Base-by-base conservation (phyloP, 2,113 vertebrate genomes). In the Nematolebias whitei region DNA sequence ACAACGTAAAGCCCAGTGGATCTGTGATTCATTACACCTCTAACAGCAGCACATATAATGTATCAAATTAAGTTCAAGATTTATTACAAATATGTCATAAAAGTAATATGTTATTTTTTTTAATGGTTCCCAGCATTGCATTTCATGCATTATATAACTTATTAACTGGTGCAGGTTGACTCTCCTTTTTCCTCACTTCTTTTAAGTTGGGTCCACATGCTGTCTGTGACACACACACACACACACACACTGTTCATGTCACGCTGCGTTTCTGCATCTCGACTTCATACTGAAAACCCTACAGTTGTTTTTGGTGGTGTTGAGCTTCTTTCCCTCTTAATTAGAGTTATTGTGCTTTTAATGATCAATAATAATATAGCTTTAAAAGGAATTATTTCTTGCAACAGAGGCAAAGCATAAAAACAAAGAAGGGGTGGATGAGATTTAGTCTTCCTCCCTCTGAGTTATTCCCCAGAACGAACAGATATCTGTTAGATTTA, bases 211-310 rank as follows among this genome's bases (percentile, higher is more conserved):
- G 68, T 71, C 51, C 22, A 58, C 19, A 83, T 14, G 26, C 50
- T 64, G 76, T 69, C 51, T 66, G 47, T 88, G 7, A 53, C 29
- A 35, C 16, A 32, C 16, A 52, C 47, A 80, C 63, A 77, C 81
- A 81, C 63, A 40, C 60, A 51, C 74, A 66, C 80, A 53, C 53
- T 75, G 40, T 79, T 78, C 23, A 57, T 66, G 71, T 88, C 78
- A 80, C 65, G 51, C 74, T 62, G 71, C 71, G 45, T 76, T 78
- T 86, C 76, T 74, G 68, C 76, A 71, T 81, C 83, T 77, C 78
- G 67, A 82, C 84, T 85, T 85, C 85, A 89, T 76, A 80, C 82
- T 79, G 84, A 81, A 86, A 83, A 77, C 68, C 69, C 51, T 72
- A 63, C 68, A 71, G 44, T 84, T 58, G 49, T 68, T 78, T 64